Base-by-base conservation (phyloP, 2,888 invertebrate genomes). In the Hirtodrosophila cameraria region DNA sequence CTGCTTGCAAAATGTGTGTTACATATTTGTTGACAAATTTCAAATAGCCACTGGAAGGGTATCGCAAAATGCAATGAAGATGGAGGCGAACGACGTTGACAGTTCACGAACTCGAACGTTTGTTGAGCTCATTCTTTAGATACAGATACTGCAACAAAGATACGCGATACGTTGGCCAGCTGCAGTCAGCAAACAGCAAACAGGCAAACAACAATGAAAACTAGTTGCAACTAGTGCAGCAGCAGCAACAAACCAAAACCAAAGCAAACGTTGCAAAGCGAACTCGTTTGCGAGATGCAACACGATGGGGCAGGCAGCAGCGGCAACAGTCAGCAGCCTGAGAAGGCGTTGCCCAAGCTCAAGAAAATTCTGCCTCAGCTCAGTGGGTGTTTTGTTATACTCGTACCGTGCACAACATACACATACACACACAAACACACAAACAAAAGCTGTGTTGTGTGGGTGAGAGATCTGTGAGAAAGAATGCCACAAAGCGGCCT, bases 191-290 rank as follows among this genome's bases (percentile, higher is more conserved):
- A n/a, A n/a, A n/a, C n/a, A n/a, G n/a, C n/a, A n/a, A n/a, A n/a
- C n/a, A n/a, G n/a, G n/a, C n/a, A 46, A 28, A 41, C 73, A 73
- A 63, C 67, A 74, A 74, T 58, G 62, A 72, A 81, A 81, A 85
- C 80, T 85, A 81, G 85, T 81, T 81, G 82, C 85, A 81, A 85
- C 85, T 80, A 78, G 85, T 80, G 82, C 80, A 81, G 58, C 48
- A 8, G 25, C 58, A 63, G n/a, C 62, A 12, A 5, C 54, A 53
- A 35, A 12, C 9, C 48, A 35, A 4, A n/a, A 11, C 54, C 13
- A 18, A 16, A 58, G 41, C 58, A 57, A 53, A 27, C 38, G 41
- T 20, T 36, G 28, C 39, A 16, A 53, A 43, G 39, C 46, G 30
- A 70, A 70, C 70, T 70, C 52, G 70, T 70, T 70, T 70, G 42